Conservation (phyloP, 2,797 vertebrate species). For the Lepus townsendii region DNA sequence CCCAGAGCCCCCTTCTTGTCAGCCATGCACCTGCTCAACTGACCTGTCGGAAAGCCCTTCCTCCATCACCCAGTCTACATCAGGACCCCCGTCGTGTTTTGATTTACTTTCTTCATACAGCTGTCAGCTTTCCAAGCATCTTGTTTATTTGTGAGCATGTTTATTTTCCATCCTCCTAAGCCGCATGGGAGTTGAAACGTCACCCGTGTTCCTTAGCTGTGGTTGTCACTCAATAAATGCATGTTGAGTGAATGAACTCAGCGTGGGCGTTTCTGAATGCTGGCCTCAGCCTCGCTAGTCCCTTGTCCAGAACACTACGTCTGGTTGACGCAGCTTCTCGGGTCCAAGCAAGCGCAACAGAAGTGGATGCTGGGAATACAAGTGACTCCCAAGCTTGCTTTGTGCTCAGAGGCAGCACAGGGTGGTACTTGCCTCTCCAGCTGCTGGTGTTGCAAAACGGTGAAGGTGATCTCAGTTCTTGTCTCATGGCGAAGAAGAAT, state of each 20-base stretch:
- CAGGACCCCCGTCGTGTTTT: background rate
- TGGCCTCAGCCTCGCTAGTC: background rate
- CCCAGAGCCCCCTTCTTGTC: background rate
- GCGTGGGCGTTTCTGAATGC: background rate
- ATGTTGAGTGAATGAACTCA: background rate
- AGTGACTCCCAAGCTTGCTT: background rate
- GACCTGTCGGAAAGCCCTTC: background rate
- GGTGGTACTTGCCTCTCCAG: background rate
- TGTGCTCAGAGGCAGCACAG: background rate
- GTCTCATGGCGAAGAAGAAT: too few relatives aligned
- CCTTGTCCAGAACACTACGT: background rate
- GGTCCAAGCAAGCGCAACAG: background rate
- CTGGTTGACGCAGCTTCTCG: background rate
- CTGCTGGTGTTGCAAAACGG: background rate
- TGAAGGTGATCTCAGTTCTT: too few relatives aligned
- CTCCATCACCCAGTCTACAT: background rate
- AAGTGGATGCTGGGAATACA: background rate
- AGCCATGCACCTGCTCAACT: background rate
- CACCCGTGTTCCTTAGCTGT: background rate
- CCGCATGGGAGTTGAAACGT: background rate
- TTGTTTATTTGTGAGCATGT: background rate
- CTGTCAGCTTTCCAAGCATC: background rate
- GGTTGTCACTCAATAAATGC: background rate
- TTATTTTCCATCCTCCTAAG: background rate
- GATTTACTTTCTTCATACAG: background rate